Conservation (phyloP, 2,113 vertebrate species). For the Heloderma charlesbogerti region DNA sequence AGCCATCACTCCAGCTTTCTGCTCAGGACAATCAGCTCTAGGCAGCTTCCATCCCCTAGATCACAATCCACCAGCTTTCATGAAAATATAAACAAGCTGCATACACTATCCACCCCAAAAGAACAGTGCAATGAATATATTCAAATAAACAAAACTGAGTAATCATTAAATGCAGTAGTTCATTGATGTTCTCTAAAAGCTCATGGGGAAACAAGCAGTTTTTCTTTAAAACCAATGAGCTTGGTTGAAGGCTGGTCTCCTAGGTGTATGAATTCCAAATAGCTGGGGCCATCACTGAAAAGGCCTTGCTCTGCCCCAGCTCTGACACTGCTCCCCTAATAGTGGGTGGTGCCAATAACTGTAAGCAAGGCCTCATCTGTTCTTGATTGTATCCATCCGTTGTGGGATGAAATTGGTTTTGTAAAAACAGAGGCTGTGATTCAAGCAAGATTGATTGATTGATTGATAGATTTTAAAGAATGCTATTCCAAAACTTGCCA, state of each 20-base stretch:
- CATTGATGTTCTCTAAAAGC: neutral
- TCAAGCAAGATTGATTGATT: neutral
- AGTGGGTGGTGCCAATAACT: neutral
- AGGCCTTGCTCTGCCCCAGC: neutral
- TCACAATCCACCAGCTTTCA: neutral
- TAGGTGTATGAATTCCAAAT: neutral
- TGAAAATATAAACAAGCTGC: neutral
- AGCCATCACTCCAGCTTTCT: too few relatives aligned
- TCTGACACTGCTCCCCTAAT: too few relatives aligned
- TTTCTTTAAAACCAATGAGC: neutral
- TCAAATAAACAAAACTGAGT: neutral
- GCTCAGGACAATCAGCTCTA: too few relatives aligned
- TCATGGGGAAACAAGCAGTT: neutral
- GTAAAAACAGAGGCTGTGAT: neutral
- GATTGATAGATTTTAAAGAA: neutral
- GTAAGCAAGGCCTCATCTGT: neutral
- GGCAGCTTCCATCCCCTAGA: too few relatives aligned
- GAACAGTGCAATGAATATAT: neutral
- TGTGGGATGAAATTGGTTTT: fast-evolving
- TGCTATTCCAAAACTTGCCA: neutral
- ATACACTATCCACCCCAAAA: neutral
- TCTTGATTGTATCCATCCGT: neutral
- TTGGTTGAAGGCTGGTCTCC: neutral
- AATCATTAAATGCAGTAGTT: neutral
- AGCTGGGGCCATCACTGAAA: neutral